phyloP scores from a whole-genome alignment of 1,140 invertebrate species.

The Drosophila ohnishii region DNA sequence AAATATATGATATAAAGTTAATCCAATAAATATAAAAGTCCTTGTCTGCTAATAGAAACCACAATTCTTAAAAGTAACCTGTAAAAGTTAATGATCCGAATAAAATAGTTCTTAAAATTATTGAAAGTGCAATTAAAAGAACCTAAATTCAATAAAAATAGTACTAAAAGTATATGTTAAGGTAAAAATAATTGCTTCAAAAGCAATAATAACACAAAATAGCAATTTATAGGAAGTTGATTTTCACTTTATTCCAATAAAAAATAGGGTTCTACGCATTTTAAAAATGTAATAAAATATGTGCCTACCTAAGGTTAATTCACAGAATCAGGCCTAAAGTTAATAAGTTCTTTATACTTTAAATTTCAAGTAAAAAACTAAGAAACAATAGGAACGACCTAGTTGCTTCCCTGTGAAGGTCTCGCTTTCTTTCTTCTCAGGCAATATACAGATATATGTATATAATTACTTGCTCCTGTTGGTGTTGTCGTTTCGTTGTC shows the following conservation, averaged over 20 bases:
- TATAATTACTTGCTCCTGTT: conserved; percentile 38
- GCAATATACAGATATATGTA: not conserved
- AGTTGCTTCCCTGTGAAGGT: conserved; percentile 38
- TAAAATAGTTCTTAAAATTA: no score
- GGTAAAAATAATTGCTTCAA: no score
- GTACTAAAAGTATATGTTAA: no score
- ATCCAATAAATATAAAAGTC: not conserved
- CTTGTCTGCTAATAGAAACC: not conserved
- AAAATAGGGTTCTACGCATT: not conserved
- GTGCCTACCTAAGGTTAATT: no score
- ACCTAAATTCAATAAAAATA: no score
- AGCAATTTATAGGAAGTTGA: not conserved
- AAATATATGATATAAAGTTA: not conserved
- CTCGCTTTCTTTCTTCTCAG: conserved; percentile 25
- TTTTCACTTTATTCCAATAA: not conserved
- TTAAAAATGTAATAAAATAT: not conserved
- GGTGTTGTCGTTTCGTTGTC: not conserved
- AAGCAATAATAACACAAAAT: not conserved
- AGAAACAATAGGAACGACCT: conserved; percentile 26
- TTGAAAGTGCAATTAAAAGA: no score
- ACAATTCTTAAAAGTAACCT: no score
- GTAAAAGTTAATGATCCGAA: no score
- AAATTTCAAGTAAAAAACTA: not conserved
- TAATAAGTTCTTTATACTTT: no score
- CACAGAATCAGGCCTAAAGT: not conserved